Percentiles rank a stretch among this genome's conserved stretches.
Conservation (phyloP, 1,140 invertebrate species). For the Potamilus streckersoni region DNA sequence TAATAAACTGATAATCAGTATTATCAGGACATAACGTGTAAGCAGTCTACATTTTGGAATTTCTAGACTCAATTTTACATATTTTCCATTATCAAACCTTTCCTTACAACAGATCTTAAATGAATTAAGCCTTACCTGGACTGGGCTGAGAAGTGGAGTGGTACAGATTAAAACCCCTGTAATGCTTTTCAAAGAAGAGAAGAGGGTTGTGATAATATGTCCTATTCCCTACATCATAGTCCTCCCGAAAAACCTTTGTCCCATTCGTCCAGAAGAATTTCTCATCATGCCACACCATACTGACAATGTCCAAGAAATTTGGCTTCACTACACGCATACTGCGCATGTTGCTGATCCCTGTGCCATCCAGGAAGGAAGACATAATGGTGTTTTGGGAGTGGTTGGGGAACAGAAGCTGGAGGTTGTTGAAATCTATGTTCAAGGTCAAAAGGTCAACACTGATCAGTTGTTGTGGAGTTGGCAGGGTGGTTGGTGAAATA, state of each 20-base stretch:
- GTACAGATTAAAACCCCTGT: conserved; percentile 47
- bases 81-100: no score
- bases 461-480: conserved; percentile 70
- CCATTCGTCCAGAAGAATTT: conserved; percentile 88
- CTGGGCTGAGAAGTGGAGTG: conserved; percentile 52
- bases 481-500: conserved; percentile 66
- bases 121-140: conserved; percentile 39
- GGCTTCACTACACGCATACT: conserved; percentile 74
- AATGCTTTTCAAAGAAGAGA: conserved; percentile 43
- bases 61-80: no score
- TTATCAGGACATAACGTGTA: no score
- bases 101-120: no score
- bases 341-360: conserved; percentile 78
- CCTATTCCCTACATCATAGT: conserved; percentile 58
- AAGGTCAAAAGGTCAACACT: conserved; percentile 77
- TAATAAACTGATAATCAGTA: no score
- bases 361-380: conserved; percentile 85
- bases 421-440: conserved; percentile 83
- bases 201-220: conserved; percentile 80
- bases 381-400: conserved; percentile 81
- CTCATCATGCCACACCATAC: conserved; percentile 55
- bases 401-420: conserved; percentile 80
- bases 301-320: conserved; percentile 40
- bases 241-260: conserved; percentile 76
- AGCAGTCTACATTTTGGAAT: no score